Evolutionary conservation across 1,140 invertebrate species (phyloP), one percentile per base, ranked within the genome.

Genomic region (Procambarus virginalis): DNA sequence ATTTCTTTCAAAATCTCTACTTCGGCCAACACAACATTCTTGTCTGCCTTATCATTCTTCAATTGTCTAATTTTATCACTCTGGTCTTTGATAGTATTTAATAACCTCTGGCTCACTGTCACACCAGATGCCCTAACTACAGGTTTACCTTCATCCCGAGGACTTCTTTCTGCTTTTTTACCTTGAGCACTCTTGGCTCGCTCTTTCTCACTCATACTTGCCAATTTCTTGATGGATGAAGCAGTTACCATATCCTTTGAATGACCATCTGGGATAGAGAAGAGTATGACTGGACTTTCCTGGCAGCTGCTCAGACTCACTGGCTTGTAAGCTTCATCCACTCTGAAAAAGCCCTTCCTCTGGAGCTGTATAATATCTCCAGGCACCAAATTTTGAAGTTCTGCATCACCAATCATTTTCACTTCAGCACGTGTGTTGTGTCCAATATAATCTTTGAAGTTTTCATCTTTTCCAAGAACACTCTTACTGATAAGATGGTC

Each of bases 361-460:
- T 99, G 98, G 49, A 99, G 94, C 94, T 99, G 98, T 93, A 99
- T 98, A 73, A 99, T 98, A 92, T 99, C 98, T 14, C 98, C 98
- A 94, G 98, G 96, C 92, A 98, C 97, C 48, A 99, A 94, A 45
- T 95, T 95, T 45, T 94, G 95, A 64, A 99, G 93, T 93, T 97
- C 97, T 3, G 96, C 95, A 95, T 99, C 99, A 55, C 98, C 99
- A 0, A 99, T 86, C 96, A 99, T 97, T 92, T 95, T 93, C 10
- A 97, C 94, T 94, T 98, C 97, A 94, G 95, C 96, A 95, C 97
- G 96, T 2, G 98, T 99, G 92, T 98, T 94, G 92, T 97, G 96
- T 87, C 97, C 97, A 93, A 99, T 96, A 93, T 96, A 99, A 91
- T 97, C 94, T 93, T 99, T 99, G 94, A 99, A 99, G 94, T 99